Evolutionary conservation across 2,113 vertebrate species (phyloP).

Genomic region (Cynopterus brachyotis): DNA sequence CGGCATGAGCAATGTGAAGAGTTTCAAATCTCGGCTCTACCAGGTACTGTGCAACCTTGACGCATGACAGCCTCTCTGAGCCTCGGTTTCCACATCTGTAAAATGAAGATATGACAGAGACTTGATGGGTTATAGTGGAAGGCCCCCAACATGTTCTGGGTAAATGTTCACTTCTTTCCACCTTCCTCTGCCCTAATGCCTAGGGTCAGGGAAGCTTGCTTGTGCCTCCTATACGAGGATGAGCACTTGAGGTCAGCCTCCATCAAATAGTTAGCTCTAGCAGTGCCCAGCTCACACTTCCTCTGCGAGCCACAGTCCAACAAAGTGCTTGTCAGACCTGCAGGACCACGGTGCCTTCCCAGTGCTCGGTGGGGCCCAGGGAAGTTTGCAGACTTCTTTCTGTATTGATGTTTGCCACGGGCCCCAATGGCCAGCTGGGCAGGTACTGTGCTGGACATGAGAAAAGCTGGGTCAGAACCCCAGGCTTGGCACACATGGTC

Average conservation of each 20-base stretch:
- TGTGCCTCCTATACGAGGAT: neutral
- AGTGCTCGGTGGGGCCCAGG: neutral
- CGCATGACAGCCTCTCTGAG: neutral
- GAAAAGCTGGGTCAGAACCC: too few relatives aligned
- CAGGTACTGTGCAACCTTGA: neutral
- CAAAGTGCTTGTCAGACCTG: accelerated
- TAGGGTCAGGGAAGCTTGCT: neutral
- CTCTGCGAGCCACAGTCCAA: neutral
- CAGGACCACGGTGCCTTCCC: accelerated
- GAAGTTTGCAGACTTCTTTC: neutral
- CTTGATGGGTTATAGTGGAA: neutral
- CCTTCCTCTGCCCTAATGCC: accelerated
- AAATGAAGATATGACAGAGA: neutral
- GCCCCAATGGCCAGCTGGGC: neutral
- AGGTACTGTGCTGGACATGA: neutral
- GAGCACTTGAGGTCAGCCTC: too few relatives aligned
- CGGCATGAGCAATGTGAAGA: neutral
- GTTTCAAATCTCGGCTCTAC: neutral
- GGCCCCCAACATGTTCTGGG: neutral
- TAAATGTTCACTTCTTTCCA: neutral
- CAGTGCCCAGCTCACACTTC: accelerated
- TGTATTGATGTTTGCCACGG: neutral
- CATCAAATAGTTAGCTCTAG: neutral
- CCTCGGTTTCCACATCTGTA: neutral
- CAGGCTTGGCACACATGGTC: neutral